Evolutionary conservation across 2,888 invertebrate genomes (phyloP), one percentile per base, ranked within the genome.

Genomic region (Chalcosyrphus nemorum): DNA sequence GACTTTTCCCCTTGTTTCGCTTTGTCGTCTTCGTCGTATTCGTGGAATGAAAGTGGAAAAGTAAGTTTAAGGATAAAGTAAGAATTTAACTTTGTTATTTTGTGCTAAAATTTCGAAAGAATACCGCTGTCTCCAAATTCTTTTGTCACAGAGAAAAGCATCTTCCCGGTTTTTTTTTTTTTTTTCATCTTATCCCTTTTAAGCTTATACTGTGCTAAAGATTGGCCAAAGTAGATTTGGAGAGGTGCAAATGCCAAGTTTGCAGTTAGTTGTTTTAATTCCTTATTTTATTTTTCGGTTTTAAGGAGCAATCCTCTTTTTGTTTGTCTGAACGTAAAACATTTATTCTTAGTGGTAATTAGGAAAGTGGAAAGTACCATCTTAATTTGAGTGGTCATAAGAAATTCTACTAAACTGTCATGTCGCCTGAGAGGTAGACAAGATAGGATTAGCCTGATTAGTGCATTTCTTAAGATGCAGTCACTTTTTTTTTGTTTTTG

Each of bases 211-310:
- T 13, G 7, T 11, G 50, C 32, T 59, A 50, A 66, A 66, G 65
- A 72, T n/a, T 52, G 65, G 59, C 41, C 29, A 56, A 11, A 38
- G 29, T n/a, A 13, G 17, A 17, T 19, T 9, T 27, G 11, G 27
- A 11, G 41, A 75, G 61, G 81, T 74, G 75, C 61, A 81, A 81
- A 75, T 74, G 56, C 74, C 66, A 75, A 75, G 75, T 75, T 74
- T 59, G 72, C 66, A 54, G 11, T 13, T 45, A 21, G 2, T 71
- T 9, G 5, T 27, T 47, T 52, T 68, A 29, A 9, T 27, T 32
- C 6, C 4, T n/a, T 47, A 43, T 43, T 7, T 15, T 29, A 50
- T 13, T 11, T 29, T 19, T 1, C 19, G 52, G 56, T 24, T 45
- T 27, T 15, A 68, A 63, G 75, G 70, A 43, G 57, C 57, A 70